Evolutionary conservation across 2,113 vertebrate species (phyloP).

Genomic region (Nyctereutes procyonoides): DNA sequence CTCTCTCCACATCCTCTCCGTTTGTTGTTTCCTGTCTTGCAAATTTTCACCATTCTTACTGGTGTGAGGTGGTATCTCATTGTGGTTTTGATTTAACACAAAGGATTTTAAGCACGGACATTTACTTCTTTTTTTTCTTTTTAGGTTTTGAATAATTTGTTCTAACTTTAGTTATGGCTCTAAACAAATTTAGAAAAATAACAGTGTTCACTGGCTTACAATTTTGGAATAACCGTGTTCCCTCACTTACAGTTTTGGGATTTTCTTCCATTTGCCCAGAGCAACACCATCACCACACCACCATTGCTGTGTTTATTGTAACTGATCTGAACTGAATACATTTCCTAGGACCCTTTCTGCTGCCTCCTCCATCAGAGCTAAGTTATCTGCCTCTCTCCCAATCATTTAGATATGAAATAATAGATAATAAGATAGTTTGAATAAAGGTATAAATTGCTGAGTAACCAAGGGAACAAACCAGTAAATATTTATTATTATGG

Average conservation of each 20-base stretch:
- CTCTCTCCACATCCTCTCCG: no score
- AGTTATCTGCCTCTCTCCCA: background rate
- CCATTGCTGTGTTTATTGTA: background rate
- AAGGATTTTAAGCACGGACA: background rate
- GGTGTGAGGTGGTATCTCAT: no score
- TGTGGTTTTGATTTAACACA: background rate
- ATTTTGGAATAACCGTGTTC: background rate
- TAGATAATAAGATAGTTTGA: background rate
- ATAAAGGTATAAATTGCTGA: background rate
- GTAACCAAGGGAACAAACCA: background rate
- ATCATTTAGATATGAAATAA: background rate
- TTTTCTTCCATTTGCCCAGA: background rate
- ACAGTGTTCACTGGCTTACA: background rate
- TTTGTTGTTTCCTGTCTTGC: no score
- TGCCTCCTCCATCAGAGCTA: background rate
- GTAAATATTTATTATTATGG: background rate
- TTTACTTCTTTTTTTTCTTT: background rate
- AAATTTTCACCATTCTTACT: no score
- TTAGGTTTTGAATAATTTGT: background rate
- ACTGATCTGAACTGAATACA: background rate
- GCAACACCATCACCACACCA: background rate
- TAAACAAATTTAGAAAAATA: constrained; percentile 21
- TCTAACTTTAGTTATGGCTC: background rate
- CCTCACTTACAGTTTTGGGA: background rate
- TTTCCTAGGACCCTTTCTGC: background rate